Base-by-base conservation (phyloP, 2,888 invertebrate genomes). In the Busseola fusca region DNA sequence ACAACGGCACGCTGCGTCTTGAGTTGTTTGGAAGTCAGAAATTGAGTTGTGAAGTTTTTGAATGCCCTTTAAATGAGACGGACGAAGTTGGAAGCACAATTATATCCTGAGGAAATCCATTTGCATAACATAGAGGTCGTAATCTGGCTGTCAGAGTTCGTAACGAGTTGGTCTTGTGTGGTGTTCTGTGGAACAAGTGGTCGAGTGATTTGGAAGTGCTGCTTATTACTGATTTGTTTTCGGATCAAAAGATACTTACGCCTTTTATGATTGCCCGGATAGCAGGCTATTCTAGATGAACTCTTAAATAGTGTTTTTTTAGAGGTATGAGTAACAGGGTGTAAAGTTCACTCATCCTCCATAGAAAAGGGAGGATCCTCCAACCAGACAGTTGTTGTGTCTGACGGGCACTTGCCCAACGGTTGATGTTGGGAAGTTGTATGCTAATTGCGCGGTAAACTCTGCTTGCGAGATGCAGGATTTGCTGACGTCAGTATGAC, bases 21-120 rank as follows among this genome's bases (percentile, higher is more conserved):
- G 67, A 56, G 80, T 86, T 85, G 83, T 84, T 84, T 84, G 81
- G 73, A 70, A 82, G 82, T 84, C 83, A 83, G 82, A 88, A 88
- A 89, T 89, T 84, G 87, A 87, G 87, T 88, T 88, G 57, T 70
- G 72, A 89, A 89, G 78, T 90, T 89, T 87, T 85, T 89, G 89
- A 90, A 91, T 89, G 82, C 83, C 83, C 83, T 82, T 84, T 84
- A 87, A 88, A 89, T 88, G 87, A 88, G 87, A 84, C 82, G 80
- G 79, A 83, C 84, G 75, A 86, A 85, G 84, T 87, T 86, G 77
- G 79, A 64, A 73, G 79, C 85, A 82, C 87, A 89, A 89, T 90
- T 89, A 89, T 88, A 85, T 86, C 79, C 82, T 70, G 76, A 83
- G 86, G 84, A 86, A 84, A 87, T 84, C 79, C 83, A 88, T 90